A percentile compares a stretch with the other conserved stretches of the same genome.
Evolutionary conservation across 2,888 invertebrate species (phyloP).

Genomic region (Tenthredo notha): DNA sequence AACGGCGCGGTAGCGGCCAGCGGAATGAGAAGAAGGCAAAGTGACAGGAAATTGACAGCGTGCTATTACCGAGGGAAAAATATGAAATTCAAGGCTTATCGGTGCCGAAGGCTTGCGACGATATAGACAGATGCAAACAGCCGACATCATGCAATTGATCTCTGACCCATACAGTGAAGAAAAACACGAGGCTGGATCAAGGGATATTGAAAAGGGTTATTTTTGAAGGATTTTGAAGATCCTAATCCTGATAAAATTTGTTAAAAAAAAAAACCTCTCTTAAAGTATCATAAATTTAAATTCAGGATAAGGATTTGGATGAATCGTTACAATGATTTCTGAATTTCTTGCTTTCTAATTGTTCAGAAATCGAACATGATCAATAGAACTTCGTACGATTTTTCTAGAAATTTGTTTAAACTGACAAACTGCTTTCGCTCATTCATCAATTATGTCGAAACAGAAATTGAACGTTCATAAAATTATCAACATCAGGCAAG

Average conservation of each 20-base stretch:
- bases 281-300: background rate
- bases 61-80: conserved; percentile 63
- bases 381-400: no score
- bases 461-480: no score
- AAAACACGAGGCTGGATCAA: conserved; percentile 1
- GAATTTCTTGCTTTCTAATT: no score
- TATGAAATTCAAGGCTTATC: conserved; percentile 14
- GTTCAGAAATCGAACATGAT: background rate
- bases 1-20: conserved; percentile 45
- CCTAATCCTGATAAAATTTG: background rate
- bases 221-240: background rate
- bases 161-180: background rate
- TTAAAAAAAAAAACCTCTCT: background rate
- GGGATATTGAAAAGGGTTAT: background rate
- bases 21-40: conserved; percentile 57
- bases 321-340: no score
- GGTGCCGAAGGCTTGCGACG: background rate
- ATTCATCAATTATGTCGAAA: no score
- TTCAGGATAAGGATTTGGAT: background rate
- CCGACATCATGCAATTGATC: conserved; percentile 9
- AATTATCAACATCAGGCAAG: no score
- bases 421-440: no score
- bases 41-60: conserved; percentile 68
- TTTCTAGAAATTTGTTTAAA: no score
- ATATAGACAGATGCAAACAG: background rate